Evolutionary conservation across 2,113 vertebrate species (phyloP).

Genomic region (Lamprologus sp.): DNA sequence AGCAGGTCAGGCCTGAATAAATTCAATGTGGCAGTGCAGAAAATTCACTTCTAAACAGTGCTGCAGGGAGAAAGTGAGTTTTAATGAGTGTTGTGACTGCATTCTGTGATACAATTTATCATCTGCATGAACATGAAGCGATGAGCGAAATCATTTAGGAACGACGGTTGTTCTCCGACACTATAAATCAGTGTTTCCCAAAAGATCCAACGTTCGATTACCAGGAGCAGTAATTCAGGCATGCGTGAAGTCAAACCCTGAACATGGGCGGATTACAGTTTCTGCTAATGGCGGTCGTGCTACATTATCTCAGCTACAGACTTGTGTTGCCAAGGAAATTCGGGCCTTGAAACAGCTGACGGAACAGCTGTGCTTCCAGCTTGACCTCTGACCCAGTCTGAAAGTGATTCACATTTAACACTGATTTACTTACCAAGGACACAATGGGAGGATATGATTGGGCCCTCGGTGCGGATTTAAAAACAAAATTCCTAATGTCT

Average conservation of each 20-base stretch:
- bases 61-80: slow-evolving; percentile 16
- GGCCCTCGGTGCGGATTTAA: slow-evolving; percentile 12
- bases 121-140: background rate
- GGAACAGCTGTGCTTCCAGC: slow-evolving; percentile 30
- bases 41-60: slow-evolving; percentile 52
- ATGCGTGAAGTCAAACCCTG: background rate
- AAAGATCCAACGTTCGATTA: background rate
- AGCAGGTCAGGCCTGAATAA: slow-evolving; percentile 43
- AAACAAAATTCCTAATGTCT: slow-evolving; percentile 47
- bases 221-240: background rate
- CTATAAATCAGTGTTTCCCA: background rate
- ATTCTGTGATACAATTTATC: background rate
- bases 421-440: slow-evolving; percentile 33
- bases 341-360: background rate
- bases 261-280: slow-evolving; percentile 4
- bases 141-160: background rate
- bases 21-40: slow-evolving; percentile 50
- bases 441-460: slow-evolving; percentile 40
- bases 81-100: slow-evolving; percentile 12
- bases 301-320: background rate
- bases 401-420: slow-evolving; percentile 20
- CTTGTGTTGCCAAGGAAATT: background rate
- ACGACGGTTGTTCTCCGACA: background rate
- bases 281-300: background rate
- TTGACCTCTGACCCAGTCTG: slow-evolving; percentile 27